Percentiles rank a stretch among this genome's conserved stretches.
Conservation (phyloP, 2,797 vertebrate species). For the Xenopus petersii region DNA sequence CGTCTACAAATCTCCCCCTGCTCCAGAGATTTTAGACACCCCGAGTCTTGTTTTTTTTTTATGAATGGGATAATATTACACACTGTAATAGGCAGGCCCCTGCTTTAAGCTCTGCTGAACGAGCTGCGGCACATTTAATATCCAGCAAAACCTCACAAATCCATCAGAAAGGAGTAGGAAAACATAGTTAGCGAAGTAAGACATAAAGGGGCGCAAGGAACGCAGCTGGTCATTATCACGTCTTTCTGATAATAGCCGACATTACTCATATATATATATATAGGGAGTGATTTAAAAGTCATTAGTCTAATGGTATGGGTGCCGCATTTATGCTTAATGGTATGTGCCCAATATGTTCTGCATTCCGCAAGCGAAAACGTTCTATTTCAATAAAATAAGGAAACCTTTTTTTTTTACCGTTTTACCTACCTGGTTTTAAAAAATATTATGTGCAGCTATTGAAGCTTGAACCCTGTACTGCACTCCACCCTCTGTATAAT, state of each 20-base stretch:
- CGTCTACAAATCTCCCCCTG: slow-evolving; percentile 33
- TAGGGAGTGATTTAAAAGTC: slow-evolving; percentile 38
- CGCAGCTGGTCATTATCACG: slow-evolving; percentile 37
- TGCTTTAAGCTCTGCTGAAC: slow-evolving; percentile 11
- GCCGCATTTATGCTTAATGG: slow-evolving; percentile 19
- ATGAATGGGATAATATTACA: slow-evolving; percentile 39
- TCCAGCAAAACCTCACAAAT: slow-evolving; percentile 38
- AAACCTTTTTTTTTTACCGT: slow-evolving; percentile 21
- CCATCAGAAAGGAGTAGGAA: slow-evolving; percentile 32
- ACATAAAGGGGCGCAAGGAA: slow-evolving; percentile 22
- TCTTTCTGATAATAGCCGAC: slow-evolving; percentile 41
- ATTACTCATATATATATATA: slow-evolving; percentile 37
- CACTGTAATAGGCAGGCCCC: slow-evolving; percentile 10
- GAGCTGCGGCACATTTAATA: slow-evolving; percentile 38
- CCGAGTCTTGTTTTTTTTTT: slow-evolving; percentile 17
- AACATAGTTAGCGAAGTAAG: slow-evolving; percentile 16
- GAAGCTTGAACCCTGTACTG: slow-evolving; percentile 27
- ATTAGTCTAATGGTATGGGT: slow-evolving; percentile 30
- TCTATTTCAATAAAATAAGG: slow-evolving; percentile 20
- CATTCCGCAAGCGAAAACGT: slow-evolving; percentile 24
- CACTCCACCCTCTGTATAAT: slow-evolving; percentile 37
- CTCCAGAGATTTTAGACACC: slow-evolving; percentile 29
- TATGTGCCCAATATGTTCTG: not conserved
- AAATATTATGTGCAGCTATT: slow-evolving; percentile 37
- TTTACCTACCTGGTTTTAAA: slow-evolving; percentile 20